These are phyloP conservation scores for Prochilodus magdalenae DNA, from an alignment of 2,113 vertebrate species.

Conservation along the genomic window DNA sequence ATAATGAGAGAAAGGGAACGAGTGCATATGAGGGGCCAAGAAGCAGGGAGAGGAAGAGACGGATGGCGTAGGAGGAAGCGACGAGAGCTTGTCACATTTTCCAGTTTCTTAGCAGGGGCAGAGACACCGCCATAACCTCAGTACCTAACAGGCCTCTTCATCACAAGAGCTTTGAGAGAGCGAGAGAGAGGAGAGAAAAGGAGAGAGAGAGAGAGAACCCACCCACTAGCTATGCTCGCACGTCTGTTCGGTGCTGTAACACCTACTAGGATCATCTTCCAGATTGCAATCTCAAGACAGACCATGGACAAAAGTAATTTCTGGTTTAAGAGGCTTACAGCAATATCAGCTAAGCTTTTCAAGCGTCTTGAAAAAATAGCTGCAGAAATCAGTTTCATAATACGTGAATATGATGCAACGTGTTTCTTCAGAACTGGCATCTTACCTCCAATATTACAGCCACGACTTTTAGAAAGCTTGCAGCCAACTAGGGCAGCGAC, in stretches of 20 bases:
- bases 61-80: constrained; percentile 51
- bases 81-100: constrained; percentile 65
- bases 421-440: background rate
- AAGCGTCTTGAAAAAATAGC: background rate
- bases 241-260: constrained; percentile 4
- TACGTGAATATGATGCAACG: background rate
- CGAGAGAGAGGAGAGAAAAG: background rate
- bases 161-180: constrained; percentile 15
- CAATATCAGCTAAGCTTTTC: background rate
- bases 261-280: background rate
- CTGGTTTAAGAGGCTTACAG: background rate
- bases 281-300: background rate
- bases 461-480: no score
- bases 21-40: constrained; percentile 29
- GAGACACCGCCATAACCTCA: constrained; percentile 43
- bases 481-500: no score
- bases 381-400: background rate
- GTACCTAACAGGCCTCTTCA: constrained; percentile 39
- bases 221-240: background rate
- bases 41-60: constrained; percentile 33
- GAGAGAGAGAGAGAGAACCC: background rate
- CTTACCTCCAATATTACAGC: background rate
- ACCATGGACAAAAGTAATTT: background rate
- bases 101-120: constrained; percentile 55
- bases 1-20: constrained; percentile 35